Evolutionary conservation across 2,797 vertebrate species (phyloP), one percentile per base, ranked within the genome.

Genomic region (Notoglanidium macrostoma): DNA sequence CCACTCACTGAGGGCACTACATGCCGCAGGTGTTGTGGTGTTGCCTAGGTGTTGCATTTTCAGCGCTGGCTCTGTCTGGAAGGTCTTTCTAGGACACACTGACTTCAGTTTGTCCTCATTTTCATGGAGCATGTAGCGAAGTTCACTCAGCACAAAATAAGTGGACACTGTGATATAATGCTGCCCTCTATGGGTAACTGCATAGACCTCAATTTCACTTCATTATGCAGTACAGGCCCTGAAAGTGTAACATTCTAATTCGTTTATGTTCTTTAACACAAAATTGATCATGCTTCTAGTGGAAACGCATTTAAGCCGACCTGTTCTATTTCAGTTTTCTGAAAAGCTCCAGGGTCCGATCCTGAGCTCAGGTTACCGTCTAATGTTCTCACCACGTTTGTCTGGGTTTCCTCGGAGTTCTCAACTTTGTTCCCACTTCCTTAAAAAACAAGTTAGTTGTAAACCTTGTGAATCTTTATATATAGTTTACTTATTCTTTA

Each of bases 171-270:
- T 88, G 86, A 68, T 17, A 44, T 79, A 63, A 87, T 87, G 87
- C 86, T 91, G 84, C 87, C 63, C 86, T 87, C 90, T 91, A 54
- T 79, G 72, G 88, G 83, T 23, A 49, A 35, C 73, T 77, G 49
- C 0, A 17, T 1, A 70, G 54, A 57, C 12, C 17, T 5, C 21
- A 8, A 7, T 67, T 78, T 19, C 61, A 23, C 5, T 46, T 55
- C 51, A n/a, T 82, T 68, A 59, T 80, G 46, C 35, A 67, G 57
- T 61, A 17, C 11, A 11, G 6, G 51, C 29, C 44, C 54, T 19
- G 49, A 14, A 21, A 51, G 29, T 79, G 46, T n/a, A 63, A 15
- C 55, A 61, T n/a, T 55, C 32, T 0, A 12, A 7, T 80, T 40
- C 11, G n/a, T 26, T 15, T 8, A 14, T 80, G 29, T 23, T 78